These are phyloP conservation scores for Scleropages formosus DNA, from an alignment of 2,797 vertebrate genomes.

Conservation along the genomic window DNA sequence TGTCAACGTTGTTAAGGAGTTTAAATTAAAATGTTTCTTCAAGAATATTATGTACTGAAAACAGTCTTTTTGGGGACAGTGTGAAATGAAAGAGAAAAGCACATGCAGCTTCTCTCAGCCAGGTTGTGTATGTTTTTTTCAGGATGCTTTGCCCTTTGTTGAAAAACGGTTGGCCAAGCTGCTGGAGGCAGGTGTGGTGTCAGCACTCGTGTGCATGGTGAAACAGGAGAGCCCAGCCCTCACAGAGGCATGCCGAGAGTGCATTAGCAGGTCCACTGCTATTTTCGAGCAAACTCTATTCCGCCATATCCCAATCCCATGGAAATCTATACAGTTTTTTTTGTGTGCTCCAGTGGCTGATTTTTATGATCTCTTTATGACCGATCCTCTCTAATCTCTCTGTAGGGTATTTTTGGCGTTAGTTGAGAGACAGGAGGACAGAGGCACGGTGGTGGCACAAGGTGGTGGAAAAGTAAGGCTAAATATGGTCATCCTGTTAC, in stretches of 20 bases:
- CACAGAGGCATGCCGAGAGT: conserved; percentile 84
- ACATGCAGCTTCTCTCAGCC: too few species aligned
- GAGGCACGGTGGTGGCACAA: conserved; percentile 91
- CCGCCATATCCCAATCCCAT: neutral
- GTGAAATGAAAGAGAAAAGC: too few species aligned
- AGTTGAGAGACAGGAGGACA: conserved; percentile 86
- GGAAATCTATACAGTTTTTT: neutral
- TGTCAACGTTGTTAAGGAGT: neutral
- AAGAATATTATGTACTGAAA: too few species aligned
- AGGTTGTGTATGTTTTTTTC: conserved; percentile 25
- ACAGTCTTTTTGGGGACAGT: too few species aligned
- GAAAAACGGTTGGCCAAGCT: conserved; percentile 82
- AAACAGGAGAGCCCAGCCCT: conserved; percentile 86
- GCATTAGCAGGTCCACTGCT: conserved; percentile 80
- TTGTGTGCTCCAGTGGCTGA: neutral
- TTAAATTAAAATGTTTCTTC: too few species aligned
- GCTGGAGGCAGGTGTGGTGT: conserved; percentile 83
- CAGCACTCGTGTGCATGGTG: conserved; percentile 90
- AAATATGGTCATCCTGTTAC: neutral
- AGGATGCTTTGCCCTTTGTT: conserved; percentile 85
- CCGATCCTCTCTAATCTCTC: conserved; percentile 17
- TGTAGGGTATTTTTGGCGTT: conserved; percentile 89
- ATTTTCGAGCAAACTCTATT: neutral
- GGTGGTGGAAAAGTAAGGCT: conserved; percentile 91
- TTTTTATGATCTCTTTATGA: neutral